Percentiles rank a stretch among this genome's conserved stretches.
Conservation (phyloP, 1,140 invertebrate species). For the Bombyx mori region ASM3026992v2 NC_085118.1:9560501-9561000, state of each 20-base stretch:
- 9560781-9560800: slow-evolving; percentile 43
- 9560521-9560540: too few species aligned
- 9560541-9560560: too few species aligned
- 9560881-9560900: slow-evolving; percentile 21
- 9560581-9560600: too few species aligned
- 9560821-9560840: slow-evolving; percentile 64
- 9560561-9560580: too few species aligned
- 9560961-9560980: slow-evolving; percentile 39
- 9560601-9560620: too few species aligned
- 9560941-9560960: slow-evolving; percentile 53
- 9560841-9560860: slow-evolving; percentile 52
- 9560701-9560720: too few species aligned
- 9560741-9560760: background rate
- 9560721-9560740: background rate
- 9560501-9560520: too few species aligned
- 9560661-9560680: too few species aligned
- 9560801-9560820: slow-evolving; percentile 65
- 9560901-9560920: slow-evolving; percentile 50
- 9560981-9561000: slow-evolving; percentile 19
- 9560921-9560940: slow-evolving; percentile 59
- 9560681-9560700: too few species aligned
- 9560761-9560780: slow-evolving; percentile 21
- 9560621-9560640: too few species aligned
- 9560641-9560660: too few species aligned
- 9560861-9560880: slow-evolving; percentile 55